Base-by-base conservation (phyloP, 2,797 vertebrate genomes). In the Phaenicophaeus curvirostris region DNA sequence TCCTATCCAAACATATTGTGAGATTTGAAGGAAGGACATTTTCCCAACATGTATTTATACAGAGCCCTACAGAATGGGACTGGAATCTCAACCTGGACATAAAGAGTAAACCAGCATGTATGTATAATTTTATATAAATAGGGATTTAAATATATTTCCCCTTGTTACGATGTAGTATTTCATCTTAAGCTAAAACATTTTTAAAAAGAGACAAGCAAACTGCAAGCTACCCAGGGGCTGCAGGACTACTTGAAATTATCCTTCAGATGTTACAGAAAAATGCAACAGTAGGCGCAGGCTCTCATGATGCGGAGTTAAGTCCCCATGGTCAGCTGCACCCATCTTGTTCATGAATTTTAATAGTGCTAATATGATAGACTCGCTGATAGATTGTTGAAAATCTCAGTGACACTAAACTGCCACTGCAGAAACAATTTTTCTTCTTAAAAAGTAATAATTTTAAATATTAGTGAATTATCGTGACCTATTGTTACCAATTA, bases 211-310 rank as follows among this genome's bases (percentile, higher is more conserved):
- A 57, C 1, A 57, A 41, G n/a, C 37, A 69, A 89, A 65, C 48
- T 61, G 54, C 33, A 57, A 89, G 44, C 77, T 20, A 51, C 58
- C 53, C 50, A 51, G 30, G 35, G 39, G 46, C 23, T 85, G 59
- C 1, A 89, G 48, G 46, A 37, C n/a, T 89, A n/a, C 23, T 76
- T 63, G 53, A 46, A 74, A n/a, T 55, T 46, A 87, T 44, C 75
- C 87, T 88, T 81, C 87, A 93, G 87, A 91, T 82, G 77, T 24
- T 92, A 53, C 58, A 68, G 92, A 87, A 46, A 87, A 71, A 42
- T 33, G 35, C 23, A 91, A 42, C 18, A 81, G 61, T 0, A 85
- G 72, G 59, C 73, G 59, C 89, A 94, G 80, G 81, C 85, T 89
- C 81, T 85, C 42, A 3, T 7, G 28, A 46, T 12, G 57, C 58